These are phyloP conservation scores for Staurois parvus DNA, from an alignment of 2,797 vertebrate genomes.

Conservation along the genomic window DNA sequence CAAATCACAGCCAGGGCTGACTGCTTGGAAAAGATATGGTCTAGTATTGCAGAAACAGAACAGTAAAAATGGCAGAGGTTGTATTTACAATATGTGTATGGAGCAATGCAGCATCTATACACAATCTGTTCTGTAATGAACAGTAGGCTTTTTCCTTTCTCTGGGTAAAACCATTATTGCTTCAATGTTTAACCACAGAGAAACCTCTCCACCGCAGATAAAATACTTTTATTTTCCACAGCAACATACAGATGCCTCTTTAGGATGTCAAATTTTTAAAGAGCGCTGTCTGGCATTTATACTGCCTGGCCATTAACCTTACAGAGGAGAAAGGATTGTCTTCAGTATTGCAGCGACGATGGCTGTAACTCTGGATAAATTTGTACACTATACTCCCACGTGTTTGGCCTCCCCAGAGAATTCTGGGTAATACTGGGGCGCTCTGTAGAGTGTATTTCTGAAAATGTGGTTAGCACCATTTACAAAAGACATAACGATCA, in stretches of 20 bases:
- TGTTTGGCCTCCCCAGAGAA: too few species aligned
- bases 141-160: not conserved
- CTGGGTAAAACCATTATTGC: constrained; percentile 9
- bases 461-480: too few species aligned
- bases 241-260: constrained; percentile 21
- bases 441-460: not conserved
- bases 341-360: not conserved
- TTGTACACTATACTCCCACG: not conserved
- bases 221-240: constrained; percentile 32
- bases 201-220: constrained; percentile 16
- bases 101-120: not conserved
- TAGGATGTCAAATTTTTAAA: constrained; percentile 38
- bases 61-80: not conserved
- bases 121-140: not conserved
- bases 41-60: too few species aligned
- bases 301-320: constrained; percentile 21
- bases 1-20: too few species aligned
- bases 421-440: not conserved
- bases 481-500: too few species aligned
- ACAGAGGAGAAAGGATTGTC: constrained; percentile 1
- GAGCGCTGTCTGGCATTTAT: not conserved
- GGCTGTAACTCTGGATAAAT: not conserved
- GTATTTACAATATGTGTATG: not conserved
- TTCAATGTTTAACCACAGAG: not conserved
- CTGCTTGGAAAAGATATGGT: too few species aligned